A percentile compares a stretch with the other conserved stretches of the same genome.
Evolutionary conservation across 2,797 vertebrate species (phyloP).

Genomic region (Myiotriccus ornatus): DNA sequence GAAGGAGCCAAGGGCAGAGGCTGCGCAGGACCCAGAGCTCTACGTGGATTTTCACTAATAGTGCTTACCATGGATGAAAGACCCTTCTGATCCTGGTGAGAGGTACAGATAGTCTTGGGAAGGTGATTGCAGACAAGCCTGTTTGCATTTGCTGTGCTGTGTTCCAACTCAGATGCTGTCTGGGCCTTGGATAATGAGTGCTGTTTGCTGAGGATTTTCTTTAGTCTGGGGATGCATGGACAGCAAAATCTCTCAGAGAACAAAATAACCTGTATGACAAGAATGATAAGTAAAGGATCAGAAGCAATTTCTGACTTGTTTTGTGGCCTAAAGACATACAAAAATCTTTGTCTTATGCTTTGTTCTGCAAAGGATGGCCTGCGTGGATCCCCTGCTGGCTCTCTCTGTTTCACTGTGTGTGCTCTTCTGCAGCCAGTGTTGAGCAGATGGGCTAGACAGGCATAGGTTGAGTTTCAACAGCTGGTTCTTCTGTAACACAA

Average conservation of each 20-base stretch:
- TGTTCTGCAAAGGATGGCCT: background rate
- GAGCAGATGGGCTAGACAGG: background rate
- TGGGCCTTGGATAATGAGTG: background rate
- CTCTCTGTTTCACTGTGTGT: background rate
- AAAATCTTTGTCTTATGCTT: background rate
- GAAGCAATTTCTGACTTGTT: background rate
- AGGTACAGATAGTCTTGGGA: background rate
- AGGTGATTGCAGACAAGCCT: background rate
- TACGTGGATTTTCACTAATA: background rate
- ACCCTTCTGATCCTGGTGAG: background rate
- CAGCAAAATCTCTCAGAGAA: background rate
- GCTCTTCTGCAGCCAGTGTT: background rate
- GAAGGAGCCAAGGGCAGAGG: background rate
- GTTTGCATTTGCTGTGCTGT: background rate
- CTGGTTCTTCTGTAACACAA: background rate
- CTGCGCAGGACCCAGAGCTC: background rate
- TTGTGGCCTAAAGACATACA: background rate
- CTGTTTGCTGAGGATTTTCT: background rate
- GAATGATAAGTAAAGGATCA: background rate
- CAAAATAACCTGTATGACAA: background rate
- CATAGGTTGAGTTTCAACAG: background rate
- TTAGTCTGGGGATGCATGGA: background rate
- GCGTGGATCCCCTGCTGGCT: background rate
- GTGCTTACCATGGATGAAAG: rapidly evolving
- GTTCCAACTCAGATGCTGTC: background rate